Evolutionary conservation across 1,140 invertebrate species (phyloP), one percentile per base, ranked within the genome.

Genomic region (Aplysia californica): DNA sequence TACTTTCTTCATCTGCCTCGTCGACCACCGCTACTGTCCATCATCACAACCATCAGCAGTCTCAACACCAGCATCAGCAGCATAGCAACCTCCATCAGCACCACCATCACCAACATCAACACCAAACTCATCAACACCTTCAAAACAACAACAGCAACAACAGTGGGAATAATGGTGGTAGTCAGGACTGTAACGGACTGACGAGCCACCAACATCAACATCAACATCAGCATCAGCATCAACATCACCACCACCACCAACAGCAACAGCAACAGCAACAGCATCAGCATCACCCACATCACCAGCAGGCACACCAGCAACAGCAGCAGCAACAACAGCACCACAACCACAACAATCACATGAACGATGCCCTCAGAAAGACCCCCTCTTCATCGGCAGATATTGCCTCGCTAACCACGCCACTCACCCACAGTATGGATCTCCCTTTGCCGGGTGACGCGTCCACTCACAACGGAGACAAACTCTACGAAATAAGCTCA

Each of bases 161-260:
- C n/a, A n/a, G n/a, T n/a, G n/a, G n/a, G n/a, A n/a, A n/a, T n/a
- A n/a, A n/a, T n/a, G n/a, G n/a, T n/a, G n/a, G n/a, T n/a, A n/a
- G n/a, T n/a, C n/a, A n/a, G n/a, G n/a, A n/a, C n/a, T n/a, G n/a
- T n/a, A n/a, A n/a, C n/a, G n/a, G 6, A 6, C 58, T 18, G 6
- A 20, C 29, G 20, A 6, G 26, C 29, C 29, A 61, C 75, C 66
- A 39, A 23, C 75, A 38, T 65, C 0, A 38, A 1, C 74, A 33
- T 23, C 39, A 33, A 26, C 64, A 67, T n/a, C n/a, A n/a, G 5
- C 73, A 44, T 15, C 73, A 75, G n/a, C 38, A 44, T 3, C 59
- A 65, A 26, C 15, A 39, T 26, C 72, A 75, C 35, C 74, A 76
- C 38, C 74, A 59, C 56, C 66, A 76, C 15, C 67, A 76, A 26